Percentiles rank a stretch among this genome's conserved stretches.
These are phyloP conservation scores for Heteromurus nitidus DNA, from an alignment of 2,888 invertebrate genomes.

Conservation along the genomic window DNA sequence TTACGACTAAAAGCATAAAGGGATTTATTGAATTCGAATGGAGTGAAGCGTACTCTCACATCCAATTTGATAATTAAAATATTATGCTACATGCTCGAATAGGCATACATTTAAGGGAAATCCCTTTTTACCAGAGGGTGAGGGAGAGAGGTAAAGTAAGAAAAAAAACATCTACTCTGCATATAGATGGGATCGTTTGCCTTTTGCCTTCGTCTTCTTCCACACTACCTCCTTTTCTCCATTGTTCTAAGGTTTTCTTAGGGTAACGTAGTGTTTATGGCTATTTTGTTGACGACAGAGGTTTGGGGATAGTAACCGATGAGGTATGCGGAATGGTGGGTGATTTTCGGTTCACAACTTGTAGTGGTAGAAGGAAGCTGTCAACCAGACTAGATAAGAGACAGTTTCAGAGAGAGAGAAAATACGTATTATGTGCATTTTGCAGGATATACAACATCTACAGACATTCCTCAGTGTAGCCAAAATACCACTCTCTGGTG, in stretches of 20 bases:
- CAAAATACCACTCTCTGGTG: no score
- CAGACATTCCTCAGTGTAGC: no score
- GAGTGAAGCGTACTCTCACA: no score
- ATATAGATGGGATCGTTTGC: neutral
- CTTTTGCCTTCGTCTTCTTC: constrained; percentile 11
- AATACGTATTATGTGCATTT: neutral
- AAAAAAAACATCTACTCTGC: neutral
- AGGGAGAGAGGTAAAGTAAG: neutral
- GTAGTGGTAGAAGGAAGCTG: constrained; percentile 9
- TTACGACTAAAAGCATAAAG: no score
- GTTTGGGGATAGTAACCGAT: constrained; percentile 33
- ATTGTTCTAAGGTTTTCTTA: neutral
- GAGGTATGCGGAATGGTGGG: constrained; percentile 50
- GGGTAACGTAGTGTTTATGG: constrained; percentile 10
- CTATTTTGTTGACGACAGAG: neutral
- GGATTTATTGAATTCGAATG: no score
- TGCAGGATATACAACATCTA: no score
- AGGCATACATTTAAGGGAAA: neutral
- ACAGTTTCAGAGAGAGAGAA: constrained; percentile 11
- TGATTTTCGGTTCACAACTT: constrained; percentile 6
- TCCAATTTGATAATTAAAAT: no score
- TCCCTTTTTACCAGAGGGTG: no score
- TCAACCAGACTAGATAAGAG: constrained; percentile 34
- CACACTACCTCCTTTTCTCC: neutral
- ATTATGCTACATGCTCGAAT: no score